Base-by-base conservation (phyloP, 2,797 vertebrate species). In the Chromis chromis region DNA sequence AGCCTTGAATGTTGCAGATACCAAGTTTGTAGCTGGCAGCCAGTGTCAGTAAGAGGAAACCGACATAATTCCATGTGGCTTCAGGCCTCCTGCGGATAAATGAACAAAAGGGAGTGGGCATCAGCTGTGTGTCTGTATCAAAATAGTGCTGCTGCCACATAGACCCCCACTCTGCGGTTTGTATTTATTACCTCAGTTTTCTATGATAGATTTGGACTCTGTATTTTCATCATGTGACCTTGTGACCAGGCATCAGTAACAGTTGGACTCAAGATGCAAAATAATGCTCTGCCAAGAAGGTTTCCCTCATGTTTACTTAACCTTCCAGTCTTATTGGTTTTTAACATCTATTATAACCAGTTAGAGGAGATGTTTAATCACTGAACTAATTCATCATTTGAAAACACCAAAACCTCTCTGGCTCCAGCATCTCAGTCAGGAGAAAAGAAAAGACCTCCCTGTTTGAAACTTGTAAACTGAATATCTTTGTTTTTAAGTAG, bases 101-200 rank as follows among this genome's bases (percentile, higher is more conserved):
- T 65, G 65, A 80, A 70, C 22, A 76, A 61, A 61, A 14, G 28
- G 56, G 70, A 50, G 21, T 31, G 27, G 33, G 40, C 44, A 13
- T 74, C 49, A 48, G 39, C 65, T 44, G 42, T 19, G 17, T 44
- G 16, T 44, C 6, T 70, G 1, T 14, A 72, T 79, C 11, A 53
- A 68, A 73, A 65, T 49, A 55, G 42, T 69, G 63, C 60, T 79
- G 58, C 25, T 65, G 44, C 58, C 61, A 24, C 16, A 7, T 60
- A 63, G 22, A 69, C 50, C 42, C 19, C 21, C 53, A 27, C 52
- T 53, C 19, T 33, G 12, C 56, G 48, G 62, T 62, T 68, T 72
- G 42, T 70, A 40, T 66, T 78, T 58, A 70, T 67, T 82, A 86
- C 58, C 65, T 83, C 79, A 70, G 19, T 67, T 76, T 80, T 70